phyloP scores from a whole-genome alignment of 2,888 invertebrate species.

The Aromia moschata region DNA sequence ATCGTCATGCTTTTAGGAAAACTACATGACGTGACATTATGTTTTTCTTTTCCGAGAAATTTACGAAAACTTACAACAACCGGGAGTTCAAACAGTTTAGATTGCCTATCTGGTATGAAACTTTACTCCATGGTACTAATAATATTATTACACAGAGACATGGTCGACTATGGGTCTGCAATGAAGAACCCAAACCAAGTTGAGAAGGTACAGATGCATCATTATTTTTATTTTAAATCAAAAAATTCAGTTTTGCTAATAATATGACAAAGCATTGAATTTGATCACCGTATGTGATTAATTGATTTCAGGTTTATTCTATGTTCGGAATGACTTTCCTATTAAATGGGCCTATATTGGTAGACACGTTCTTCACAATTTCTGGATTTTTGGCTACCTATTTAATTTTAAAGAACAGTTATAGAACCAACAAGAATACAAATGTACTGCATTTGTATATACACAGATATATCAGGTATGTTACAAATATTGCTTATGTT shows the following conservation, averaged over 20 bases:
- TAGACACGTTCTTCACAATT: constrained; percentile 74
- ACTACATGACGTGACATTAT: constrained; percentile 45
- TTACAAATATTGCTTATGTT: not conserved
- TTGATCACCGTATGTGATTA: too few relatives aligned
- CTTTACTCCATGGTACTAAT: constrained; percentile 53
- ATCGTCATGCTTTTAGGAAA: too few relatives aligned
- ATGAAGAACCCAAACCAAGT: constrained; percentile 51
- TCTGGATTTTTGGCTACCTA: constrained; percentile 76
- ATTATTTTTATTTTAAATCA: too few relatives aligned
- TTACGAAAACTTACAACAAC: constrained; percentile 47
- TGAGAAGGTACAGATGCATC: constrained; percentile 48
- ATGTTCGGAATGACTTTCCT: constrained; percentile 62
- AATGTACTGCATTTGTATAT: constrained; percentile 70
- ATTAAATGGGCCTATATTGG: constrained; percentile 72
- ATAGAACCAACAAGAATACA: constrained; percentile 68
- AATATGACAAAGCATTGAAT: too few relatives aligned
- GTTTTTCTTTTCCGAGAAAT: constrained; percentile 51
- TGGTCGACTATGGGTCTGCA: constrained; percentile 55
- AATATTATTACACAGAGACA: constrained; percentile 54
- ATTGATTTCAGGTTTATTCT: constrained; percentile 47
- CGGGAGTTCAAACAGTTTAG: constrained; percentile 46
- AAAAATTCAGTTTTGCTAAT: too few relatives aligned
- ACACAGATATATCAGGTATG: constrained; percentile 73
- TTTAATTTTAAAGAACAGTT: constrained; percentile 71
- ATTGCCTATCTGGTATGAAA: constrained; percentile 54